A percentile compares a stretch with the other conserved stretches of the same genome.
Evolutionary conservation across 2,797 vertebrate genomes (phyloP).

Genomic region (Acanthurus tractus): DNA sequence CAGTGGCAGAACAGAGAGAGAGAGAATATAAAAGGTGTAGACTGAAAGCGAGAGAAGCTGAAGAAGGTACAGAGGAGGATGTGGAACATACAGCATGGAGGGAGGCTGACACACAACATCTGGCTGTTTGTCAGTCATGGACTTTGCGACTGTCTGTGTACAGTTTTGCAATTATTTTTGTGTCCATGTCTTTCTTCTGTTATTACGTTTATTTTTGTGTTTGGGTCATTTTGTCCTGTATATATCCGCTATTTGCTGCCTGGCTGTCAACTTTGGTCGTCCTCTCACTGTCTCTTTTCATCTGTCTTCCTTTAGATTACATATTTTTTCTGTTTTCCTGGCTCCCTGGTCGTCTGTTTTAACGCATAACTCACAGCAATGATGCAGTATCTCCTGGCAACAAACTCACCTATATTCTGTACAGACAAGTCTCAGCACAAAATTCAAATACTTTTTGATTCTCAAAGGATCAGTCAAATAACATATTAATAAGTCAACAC

Average conservation of each 20-base stretch:
- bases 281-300: conserved; percentile 13
- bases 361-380: not conserved
- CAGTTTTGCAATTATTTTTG: conserved; percentile 36
- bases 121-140: conserved; percentile 18
- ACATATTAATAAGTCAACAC: no score
- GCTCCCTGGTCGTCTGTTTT: conserved; percentile 2
- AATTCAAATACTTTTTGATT: not conserved
- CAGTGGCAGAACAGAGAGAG: conserved; percentile 4
- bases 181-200: conserved; percentile 16
- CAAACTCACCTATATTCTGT: not conserved
- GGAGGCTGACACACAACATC: conserved; percentile 35
- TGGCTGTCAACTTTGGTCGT: conserved; percentile 16
- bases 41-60: conserved; percentile 1
- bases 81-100: not conserved
- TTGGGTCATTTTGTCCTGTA: conserved; percentile 8
- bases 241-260: not conserved
- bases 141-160: conserved; percentile 17
- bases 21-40: conserved; percentile 28
- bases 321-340: not conserved
- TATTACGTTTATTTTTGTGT: conserved; percentile 36
- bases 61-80: no score
- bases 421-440: not conserved
- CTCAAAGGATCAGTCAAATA: no score
- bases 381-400: conserved; percentile 4
- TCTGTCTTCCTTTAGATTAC: conserved; percentile 9